These are phyloP conservation scores for Leucoma salicis DNA, from an alignment of 2,888 invertebrate genomes.

Conservation along the genomic window DNA sequence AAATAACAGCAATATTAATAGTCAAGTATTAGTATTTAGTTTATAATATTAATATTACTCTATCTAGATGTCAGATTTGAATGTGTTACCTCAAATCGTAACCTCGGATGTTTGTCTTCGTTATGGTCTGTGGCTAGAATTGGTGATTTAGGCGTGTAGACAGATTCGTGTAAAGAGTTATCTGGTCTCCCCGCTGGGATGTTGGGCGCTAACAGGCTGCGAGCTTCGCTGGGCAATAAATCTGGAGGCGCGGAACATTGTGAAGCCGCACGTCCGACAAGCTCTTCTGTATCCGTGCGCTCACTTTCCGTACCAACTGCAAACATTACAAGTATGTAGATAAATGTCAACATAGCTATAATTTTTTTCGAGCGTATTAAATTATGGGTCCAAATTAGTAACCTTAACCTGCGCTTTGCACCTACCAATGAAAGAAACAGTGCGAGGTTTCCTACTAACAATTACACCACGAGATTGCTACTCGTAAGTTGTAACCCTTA, in stretches of 20 bases:
- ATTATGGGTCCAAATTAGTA: no score
- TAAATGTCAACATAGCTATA: no score
- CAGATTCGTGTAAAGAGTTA: constrained; percentile 30
- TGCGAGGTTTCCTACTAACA: no score
- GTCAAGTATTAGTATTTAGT: no score
- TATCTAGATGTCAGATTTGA: no score
- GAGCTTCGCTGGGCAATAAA: constrained; percentile 80
- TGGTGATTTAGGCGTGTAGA: constrained; percentile 41
- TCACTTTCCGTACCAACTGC: constrained; percentile 84
- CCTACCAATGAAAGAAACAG: no score
- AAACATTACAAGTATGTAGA: constrained; percentile 34
- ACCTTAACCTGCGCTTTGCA: no score
- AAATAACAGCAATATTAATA: no score
- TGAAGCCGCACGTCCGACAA: constrained; percentile 84
- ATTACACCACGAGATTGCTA: no score
- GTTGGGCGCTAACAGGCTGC: constrained; percentile 69
- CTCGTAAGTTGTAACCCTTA: no score
- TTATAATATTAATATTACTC: no score
- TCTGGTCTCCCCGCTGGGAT: constrained; percentile 40
- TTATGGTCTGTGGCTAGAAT: constrained; percentile 43
- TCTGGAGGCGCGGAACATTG: constrained; percentile 85
- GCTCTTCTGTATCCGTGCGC: constrained; percentile 87
- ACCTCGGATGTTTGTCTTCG: constrained; percentile 62
- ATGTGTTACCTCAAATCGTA: constrained; percentile 75
- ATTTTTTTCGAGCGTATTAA: no score